Evolutionary conservation across 2,797 vertebrate genomes (phyloP).

Genomic region (Limnodromus scolopaceus): DNA sequence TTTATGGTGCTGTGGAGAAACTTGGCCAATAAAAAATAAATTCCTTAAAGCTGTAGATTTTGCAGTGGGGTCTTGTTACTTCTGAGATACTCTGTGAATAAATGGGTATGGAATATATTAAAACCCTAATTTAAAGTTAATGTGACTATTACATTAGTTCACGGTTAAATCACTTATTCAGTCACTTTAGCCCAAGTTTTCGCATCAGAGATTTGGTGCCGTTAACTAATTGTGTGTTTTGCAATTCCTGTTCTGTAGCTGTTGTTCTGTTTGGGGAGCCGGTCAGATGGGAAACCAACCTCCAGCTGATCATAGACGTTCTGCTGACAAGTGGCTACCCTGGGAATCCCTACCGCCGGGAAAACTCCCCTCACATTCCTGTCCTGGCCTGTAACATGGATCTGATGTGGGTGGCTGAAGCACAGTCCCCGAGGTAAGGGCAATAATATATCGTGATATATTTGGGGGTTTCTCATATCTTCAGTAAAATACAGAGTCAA

Average conservation of each 20-base stretch:
- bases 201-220: background rate
- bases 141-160: background rate
- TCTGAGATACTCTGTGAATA: background rate
- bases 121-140: background rate
- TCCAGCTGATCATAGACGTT: slow-evolving; percentile 89
- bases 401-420: slow-evolving; percentile 91
- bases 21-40: background rate
- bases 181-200: background rate
- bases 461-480: background rate
- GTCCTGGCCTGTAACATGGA: slow-evolving; percentile 91
- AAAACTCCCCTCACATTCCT: slow-evolving; percentile 80
- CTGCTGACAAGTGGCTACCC: slow-evolving; percentile 88
- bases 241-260: slow-evolving; percentile 69
- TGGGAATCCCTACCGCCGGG: slow-evolving; percentile 68
- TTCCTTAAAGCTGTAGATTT: background rate
- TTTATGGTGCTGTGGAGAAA: background rate
- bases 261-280: slow-evolving; percentile 91
- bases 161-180: background rate
- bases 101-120: background rate
- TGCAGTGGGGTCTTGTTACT: background rate
- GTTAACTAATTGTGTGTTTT: background rate
- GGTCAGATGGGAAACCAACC: slow-evolving; percentile 90
- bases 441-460: fast-evolving
- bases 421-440: slow-evolving; percentile 85
- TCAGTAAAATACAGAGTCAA: background rate